Base-by-base conservation (phyloP, 2,113 vertebrate species). In the Sturnira hondurensis region DNA sequence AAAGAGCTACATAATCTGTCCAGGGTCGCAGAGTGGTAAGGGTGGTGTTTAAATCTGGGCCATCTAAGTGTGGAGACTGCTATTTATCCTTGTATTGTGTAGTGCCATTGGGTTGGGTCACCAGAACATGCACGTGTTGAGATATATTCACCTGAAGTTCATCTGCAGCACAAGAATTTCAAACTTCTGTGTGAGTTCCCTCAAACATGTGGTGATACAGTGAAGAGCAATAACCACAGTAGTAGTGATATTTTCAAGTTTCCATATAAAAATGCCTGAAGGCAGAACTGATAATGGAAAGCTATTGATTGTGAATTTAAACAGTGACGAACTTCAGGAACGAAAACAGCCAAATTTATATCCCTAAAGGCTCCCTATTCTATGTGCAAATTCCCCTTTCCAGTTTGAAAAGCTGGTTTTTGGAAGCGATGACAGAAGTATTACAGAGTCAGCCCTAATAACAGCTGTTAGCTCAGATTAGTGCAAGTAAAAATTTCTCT, bases 381-480 rank as follows among this genome's bases (percentile, higher is more conserved):
- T 96, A 88, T 94, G 93, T 97, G 58, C 73, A 82, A 95, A 95
- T 80, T 88, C 85, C 26, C 77, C 24, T 97, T 92, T 92, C 73
- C 50, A 22, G n/a, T 86, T 83, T 91, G 82, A 97, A 97, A 90
- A 94, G 94, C 92, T 95, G n/a, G 10, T 92, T 95, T 93, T 91
- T 38, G 38, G 47, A 97, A 80, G 47, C 61, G 90, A 82, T 93
- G 91, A 93, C 84, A 92, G 89, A 95, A 95, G 76, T 92, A 74
- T 96, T 82, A 95, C 61, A 86, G 93, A 92, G 81, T 96, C 97
- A 96, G 95, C 88, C 94, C 54, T 94, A 94, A 65, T 88, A 91
- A 82, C 90, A 97, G 96, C 85, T 96, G 96, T 94, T 92, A 76
- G 95, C 88, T 95, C 88, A 94, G 96, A 97, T 97, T 93, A 96